Base-by-base conservation (phyloP, 92 coral and sea anemone genomes). In the Paramuricea clavata region DNA sequence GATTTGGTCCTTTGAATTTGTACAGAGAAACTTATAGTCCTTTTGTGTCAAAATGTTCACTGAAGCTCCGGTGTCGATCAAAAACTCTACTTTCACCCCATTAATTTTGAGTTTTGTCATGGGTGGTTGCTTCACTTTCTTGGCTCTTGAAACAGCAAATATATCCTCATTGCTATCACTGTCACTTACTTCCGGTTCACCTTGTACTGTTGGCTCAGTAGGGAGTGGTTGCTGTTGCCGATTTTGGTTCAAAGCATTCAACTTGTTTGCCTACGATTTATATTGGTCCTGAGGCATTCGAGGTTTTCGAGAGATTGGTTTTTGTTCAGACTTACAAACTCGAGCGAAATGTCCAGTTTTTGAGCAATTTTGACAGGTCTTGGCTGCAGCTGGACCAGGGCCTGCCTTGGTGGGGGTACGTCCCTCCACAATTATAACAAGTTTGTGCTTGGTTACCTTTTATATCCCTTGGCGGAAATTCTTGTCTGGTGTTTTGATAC, bases 1-100 rank as follows among this genome's bases (percentile, higher is more conserved):
- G 21, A 50, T n/a, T 50, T 49, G 60, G n/a, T n/a, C n/a, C n/a
- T n/a, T n/a, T n/a, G n/a, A n/a, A n/a, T n/a, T n/a, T n/a, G n/a
- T n/a, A n/a, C n/a, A n/a, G n/a, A n/a, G n/a, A n/a, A 26, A 41
- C 43, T 52, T 65, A 32, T 65, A 83, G 32, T 67, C 69, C 25
- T 43, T 54, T n/a, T 1, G 49, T 25, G 81, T 49, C 69, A 83
- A n/a, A 30, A 83, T 69, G 62, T 83, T 83, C 49, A 83, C 87
- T 68, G 82, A 36, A 12, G 88, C 88, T 25, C 88, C 88, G 10
- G 88, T 69, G 35, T 83, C 88, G 4, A 83, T 60, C 42, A 72
- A 27, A 72, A 83, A 69, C 49, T 31, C 28, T 6, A 80, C 50
- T 61, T 22, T 12, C 31, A 81, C 85, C 9, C 61, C 76, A 31